A percentile compares a stretch with the other conserved stretches of the same genome.
These are phyloP conservation scores for Hyalella azteca DNA, from an alignment of 2,888 invertebrate genomes.

Conservation along the genomic window DNA sequence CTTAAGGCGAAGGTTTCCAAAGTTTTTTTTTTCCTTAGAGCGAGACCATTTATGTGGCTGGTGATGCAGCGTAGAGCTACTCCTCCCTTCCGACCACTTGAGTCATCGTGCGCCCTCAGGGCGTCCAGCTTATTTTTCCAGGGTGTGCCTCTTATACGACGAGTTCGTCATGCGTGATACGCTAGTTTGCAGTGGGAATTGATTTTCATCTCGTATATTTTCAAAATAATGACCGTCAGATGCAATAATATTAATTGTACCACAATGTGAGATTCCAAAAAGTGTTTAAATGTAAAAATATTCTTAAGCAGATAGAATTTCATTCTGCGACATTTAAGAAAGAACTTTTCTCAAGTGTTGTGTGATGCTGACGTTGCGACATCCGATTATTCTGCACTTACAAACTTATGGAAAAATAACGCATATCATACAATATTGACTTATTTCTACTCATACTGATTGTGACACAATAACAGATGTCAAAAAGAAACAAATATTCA, in stretches of 20 bases:
- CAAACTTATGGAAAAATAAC: too few relatives aligned
- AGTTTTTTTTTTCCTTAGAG: too few relatives aligned
- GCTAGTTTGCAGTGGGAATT: not conserved
- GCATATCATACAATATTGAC: too few relatives aligned
- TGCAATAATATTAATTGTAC: not conserved
- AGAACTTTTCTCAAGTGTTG: too few relatives aligned
- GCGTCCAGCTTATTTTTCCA: not conserved
- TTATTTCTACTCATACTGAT: too few relatives aligned
- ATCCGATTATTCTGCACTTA: too few relatives aligned
- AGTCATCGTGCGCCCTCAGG: not conserved
- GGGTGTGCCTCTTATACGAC: not conserved
- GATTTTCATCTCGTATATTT: not conserved
- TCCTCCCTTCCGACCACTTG: constrained; percentile 3
- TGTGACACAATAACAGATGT: too few relatives aligned
- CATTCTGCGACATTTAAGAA: too few relatives aligned
- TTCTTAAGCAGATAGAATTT: too few relatives aligned
- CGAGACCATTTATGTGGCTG: not conserved
- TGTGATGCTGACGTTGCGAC: too few relatives aligned
- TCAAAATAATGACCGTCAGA: not conserved
- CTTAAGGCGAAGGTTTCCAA: not conserved
- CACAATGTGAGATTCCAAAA: not conserved
- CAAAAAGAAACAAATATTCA: too few relatives aligned
- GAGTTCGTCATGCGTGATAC: not conserved
- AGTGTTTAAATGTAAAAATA: not conserved
- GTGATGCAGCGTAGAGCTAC: not conserved